Base-by-base conservation (phyloP, 1,140 invertebrate species). In the Trichonephila clavipes region DNA sequence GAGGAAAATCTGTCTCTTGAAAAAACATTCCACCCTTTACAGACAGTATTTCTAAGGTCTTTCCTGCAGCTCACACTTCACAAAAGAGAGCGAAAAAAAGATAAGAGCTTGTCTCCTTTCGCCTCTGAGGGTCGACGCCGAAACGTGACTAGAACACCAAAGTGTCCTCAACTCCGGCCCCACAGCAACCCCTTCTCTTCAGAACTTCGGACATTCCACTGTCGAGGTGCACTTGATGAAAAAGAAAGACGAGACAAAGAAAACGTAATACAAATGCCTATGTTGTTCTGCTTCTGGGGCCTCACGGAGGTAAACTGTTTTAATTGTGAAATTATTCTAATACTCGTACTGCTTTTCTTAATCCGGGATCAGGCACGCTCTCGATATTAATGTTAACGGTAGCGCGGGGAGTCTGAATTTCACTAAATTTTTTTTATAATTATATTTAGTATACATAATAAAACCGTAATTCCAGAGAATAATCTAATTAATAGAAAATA, bases 91-190 rank as follows among this genome's bases (percentile, higher is more conserved):
- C 77, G 90, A 34, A 40, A n/a, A n/a, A 28, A 59, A 85, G 90
- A 82, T 91, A 90, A 90, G 88, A 90, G 40, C 87, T 66, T 89
- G 64, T 88, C 86, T 64, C 61, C 87, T 88, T 51, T 72, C 69
- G 87, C 88, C 88, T 72, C 66, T 18, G 28, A 91, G 90, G 44
- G 59, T 66, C 90, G 58, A 64, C 28, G 90, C 59, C 10, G 21
- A 8, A 28, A 83, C 90, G 90, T 91, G 90, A 91, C 90, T 51
- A 18, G 90, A 59, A 91, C 24, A 34, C 72, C 44, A 28, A 81
- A 81, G 44, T 90, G 51, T 40, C 69, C 88, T 72, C 24, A 88
- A 88, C 86, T 88, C 86, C 86, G 62, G 62, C 86, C 88, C 64
- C 66, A n/a, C 16, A 62, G 34, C 88, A 81, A 90, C 66, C 88